These are phyloP conservation scores for Meriones psammophilus DNA, from an alignment of 2,797 vertebrate species.

Conservation along the genomic window DNA sequence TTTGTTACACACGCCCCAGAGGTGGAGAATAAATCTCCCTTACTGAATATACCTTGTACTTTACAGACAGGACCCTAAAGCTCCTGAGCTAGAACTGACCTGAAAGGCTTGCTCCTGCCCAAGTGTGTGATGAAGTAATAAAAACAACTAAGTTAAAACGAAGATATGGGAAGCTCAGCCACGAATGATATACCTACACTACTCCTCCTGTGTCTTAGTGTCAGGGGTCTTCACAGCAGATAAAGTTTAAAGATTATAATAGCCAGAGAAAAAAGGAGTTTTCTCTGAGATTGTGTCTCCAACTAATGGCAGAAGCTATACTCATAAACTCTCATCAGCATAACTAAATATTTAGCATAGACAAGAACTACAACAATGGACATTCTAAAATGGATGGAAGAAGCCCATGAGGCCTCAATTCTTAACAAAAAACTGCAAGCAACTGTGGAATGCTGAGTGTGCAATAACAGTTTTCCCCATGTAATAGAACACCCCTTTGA, in stretches of 20 bases:
- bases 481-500: background rate
- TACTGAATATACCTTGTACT: too few relatives aligned
- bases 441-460: background rate
- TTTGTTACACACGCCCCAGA: too few relatives aligned
- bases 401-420: background rate
- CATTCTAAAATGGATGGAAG: background rate
- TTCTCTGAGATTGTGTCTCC: background rate
- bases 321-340: too few relatives aligned
- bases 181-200: background rate
- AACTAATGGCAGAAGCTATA: background rate
- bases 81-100: too few relatives aligned
- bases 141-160: background rate
- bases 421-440: background rate
- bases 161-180: background rate
- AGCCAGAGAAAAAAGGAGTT: too few relatives aligned
- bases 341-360: background rate
- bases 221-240: too few relatives aligned
- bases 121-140: background rate
- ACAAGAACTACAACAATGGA: too few relatives aligned
- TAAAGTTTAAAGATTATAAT: background rate
- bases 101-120: too few relatives aligned
- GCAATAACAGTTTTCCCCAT: too few relatives aligned
- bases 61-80: too few relatives aligned
- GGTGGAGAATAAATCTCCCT: too few relatives aligned
- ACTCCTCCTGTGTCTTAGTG: background rate